phyloP scores from a whole-genome alignment of 1,140 invertebrate genomes.

The Homarus americanus region DNA sequence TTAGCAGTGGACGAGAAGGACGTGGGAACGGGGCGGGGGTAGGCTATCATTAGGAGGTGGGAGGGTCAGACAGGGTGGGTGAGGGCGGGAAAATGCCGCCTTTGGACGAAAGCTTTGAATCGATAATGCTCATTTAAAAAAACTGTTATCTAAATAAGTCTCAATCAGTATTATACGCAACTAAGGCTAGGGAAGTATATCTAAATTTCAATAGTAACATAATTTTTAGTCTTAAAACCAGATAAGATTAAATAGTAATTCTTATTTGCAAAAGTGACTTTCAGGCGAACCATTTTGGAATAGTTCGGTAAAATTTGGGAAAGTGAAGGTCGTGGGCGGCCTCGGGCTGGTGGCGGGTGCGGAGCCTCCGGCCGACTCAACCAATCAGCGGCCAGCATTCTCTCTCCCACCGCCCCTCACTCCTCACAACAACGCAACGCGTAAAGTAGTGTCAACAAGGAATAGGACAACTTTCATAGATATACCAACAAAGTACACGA shows the following conservation, averaged over 20 bases:
- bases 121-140: constrained; percentile 21
- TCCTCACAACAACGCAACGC: not conserved
- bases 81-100: constrained; percentile 67
- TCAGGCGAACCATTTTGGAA: constrained; percentile 34
- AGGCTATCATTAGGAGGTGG: constrained; percentile 70
- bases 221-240: no score
- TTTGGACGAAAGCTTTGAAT: constrained; percentile 42
- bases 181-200: not conserved
- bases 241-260: no score
- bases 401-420: constrained; percentile 36
- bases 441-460: constrained; percentile 27
- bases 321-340: constrained; percentile 54
- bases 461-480: not conserved
- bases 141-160: no score
- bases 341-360: constrained; percentile 36
- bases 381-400: constrained; percentile 53
- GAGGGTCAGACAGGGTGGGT: constrained; percentile 63
- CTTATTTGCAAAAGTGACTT: not conserved
- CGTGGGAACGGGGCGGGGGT: not conserved
- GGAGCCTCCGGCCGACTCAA: constrained; percentile 1
- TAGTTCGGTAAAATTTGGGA: not conserved
- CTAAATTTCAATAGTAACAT: no score
- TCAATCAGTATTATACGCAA: no score
- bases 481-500: constrained; percentile 8
- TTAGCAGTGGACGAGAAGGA: not conserved